Conservation (phyloP, 2,113 vertebrate species). For the Xenus cinereus region DNA sequence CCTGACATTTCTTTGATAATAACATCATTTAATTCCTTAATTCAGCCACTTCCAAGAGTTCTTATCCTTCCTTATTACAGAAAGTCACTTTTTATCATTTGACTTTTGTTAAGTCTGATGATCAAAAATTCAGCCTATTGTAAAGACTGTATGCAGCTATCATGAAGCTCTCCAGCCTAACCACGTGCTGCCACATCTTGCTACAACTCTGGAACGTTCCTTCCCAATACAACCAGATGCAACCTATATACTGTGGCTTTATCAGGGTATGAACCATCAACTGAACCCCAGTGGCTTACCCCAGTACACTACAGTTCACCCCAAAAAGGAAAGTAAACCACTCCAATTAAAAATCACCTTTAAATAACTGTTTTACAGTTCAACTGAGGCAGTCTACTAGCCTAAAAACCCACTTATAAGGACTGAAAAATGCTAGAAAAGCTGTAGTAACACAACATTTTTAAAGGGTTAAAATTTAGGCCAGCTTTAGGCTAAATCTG, state of each 20-base stretch:
- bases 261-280: neutral
- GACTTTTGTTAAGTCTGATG: neutral
- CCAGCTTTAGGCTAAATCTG: neutral
- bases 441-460: neutral
- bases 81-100: neutral
- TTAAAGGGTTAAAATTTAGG: neutral
- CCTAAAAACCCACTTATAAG: fast-evolving
- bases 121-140: neutral
- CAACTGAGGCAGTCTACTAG: neutral
- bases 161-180: neutral
- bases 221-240: neutral
- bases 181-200: neutral
- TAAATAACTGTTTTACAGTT: neutral
- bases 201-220: neutral
- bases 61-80: neutral
- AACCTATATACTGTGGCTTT: neutral
- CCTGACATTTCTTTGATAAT: neutral
- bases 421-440: neutral
- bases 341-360: neutral
- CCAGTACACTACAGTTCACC: neutral
- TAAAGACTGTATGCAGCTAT: neutral
- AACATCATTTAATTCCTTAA: neutral
- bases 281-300: neutral
- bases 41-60: neutral
- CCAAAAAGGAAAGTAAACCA: neutral